Evolutionary conservation across 2,888 invertebrate species (phyloP).

Genomic region (Exocentrus adspersus): DNA sequence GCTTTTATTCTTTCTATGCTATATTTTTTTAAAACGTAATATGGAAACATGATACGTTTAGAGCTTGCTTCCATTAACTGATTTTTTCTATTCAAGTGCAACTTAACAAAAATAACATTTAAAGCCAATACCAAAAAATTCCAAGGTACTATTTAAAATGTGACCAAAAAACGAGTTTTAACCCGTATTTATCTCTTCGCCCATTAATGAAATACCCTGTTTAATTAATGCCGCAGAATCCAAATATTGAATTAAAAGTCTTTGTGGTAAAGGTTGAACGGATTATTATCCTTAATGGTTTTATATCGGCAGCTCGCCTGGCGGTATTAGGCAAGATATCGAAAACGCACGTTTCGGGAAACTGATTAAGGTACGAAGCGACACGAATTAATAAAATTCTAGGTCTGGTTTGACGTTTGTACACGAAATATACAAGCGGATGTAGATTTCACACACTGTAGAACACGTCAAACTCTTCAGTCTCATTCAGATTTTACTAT

Average conservation of each 20-base stretch:
- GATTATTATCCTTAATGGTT: conserved; percentile 28
- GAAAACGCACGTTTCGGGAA: conserved; percentile 12
- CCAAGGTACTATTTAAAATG: background rate
- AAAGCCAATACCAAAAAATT: too few relatives aligned
- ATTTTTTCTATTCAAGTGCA: too few relatives aligned
- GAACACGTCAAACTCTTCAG: too few relatives aligned
- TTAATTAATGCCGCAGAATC: conserved; percentile 1
- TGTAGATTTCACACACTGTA: too few relatives aligned
- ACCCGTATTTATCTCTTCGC: background rate
- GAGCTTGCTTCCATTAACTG: too few relatives aligned
- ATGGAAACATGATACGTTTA: too few relatives aligned
- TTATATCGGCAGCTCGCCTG: conserved; percentile 22
- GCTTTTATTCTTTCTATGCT: background rate
- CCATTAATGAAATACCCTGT: background rate
- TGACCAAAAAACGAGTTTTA: background rate
- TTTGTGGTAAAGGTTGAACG: conserved; percentile 12
- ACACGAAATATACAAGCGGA: background rate
- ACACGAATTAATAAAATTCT: conserved; percentile 12
- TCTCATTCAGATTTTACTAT: too few relatives aligned
- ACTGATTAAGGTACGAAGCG: conserved; percentile 12
- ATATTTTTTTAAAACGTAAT: too few relatives aligned
- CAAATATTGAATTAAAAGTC: conserved; percentile 24
- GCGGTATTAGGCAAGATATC: conserved; percentile 15
- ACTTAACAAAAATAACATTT: too few relatives aligned
- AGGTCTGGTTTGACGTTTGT: conserved; percentile 2